Evolutionary conservation across 2,888 invertebrate genomes (phyloP).

Genomic region (Zaprionus obscuricornis): DNA sequence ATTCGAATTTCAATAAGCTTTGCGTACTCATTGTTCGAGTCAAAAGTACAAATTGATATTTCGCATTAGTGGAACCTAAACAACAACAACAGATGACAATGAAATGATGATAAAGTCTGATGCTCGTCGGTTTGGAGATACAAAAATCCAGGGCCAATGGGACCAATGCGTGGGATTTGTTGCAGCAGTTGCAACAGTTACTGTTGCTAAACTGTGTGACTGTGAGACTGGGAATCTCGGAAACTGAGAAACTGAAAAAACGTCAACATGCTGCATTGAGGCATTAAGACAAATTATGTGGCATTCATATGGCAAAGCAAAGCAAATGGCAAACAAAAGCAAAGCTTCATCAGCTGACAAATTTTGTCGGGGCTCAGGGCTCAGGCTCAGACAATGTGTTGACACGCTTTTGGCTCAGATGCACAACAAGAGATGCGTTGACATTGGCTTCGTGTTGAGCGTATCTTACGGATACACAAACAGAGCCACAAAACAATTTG

Average conservation of each 20-base stretch:
- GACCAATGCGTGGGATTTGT: slow-evolving; percentile 66
- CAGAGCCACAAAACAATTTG: slow-evolving; percentile 57
- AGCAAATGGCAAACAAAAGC: slow-evolving; percentile 57
- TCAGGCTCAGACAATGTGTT: slow-evolving; percentile 68
- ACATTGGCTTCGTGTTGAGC: slow-evolving; percentile 8
- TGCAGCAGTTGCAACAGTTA: slow-evolving; percentile 29
- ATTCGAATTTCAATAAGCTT: slow-evolving; percentile 69
- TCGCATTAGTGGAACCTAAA: slow-evolving; percentile 61
- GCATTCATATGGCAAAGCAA: slow-evolving; percentile 41
- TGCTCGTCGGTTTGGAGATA: too few relatives aligned
- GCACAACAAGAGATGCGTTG: neutral
- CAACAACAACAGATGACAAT: slow-evolving; percentile 50
- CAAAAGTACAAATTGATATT: slow-evolving; percentile 72
- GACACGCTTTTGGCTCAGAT: slow-evolving; percentile 66
- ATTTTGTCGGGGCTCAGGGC: slow-evolving; percentile 59
- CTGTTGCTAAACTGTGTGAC: slow-evolving; percentile 10
- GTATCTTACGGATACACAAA: slow-evolving; percentile 22
- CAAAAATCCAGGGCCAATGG: slow-evolving; percentile 49
- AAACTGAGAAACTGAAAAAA: slow-evolving; percentile 21
- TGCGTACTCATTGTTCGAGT: slow-evolving; percentile 37
- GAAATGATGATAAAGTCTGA: slow-evolving; percentile 68
- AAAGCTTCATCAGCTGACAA: slow-evolving; percentile 61
- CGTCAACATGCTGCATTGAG: slow-evolving; percentile 57
- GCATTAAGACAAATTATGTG: slow-evolving; percentile 72
- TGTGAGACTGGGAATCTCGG: slow-evolving; percentile 41